Conservation (phyloP, 1,140 invertebrate genomes). For the Limonius californicus region DNA sequence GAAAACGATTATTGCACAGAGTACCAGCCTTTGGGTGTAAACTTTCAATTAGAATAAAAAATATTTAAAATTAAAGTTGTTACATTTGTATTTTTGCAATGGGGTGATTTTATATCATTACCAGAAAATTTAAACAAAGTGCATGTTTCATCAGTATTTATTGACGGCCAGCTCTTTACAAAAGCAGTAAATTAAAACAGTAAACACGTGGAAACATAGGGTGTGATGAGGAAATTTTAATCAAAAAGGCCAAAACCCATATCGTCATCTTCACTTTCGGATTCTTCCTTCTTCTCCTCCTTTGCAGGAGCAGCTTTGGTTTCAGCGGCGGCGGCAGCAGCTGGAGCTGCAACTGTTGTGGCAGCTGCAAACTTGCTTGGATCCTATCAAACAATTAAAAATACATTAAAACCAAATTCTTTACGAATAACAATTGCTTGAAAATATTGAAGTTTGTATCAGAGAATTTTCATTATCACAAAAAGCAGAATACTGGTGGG, state of each 20-base stretch:
- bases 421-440: slow-evolving; percentile 27
- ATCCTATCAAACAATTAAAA: slow-evolving; percentile 20
- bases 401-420: not conserved
- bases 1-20: too few relatives aligned
- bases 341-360: slow-evolving; percentile 58
- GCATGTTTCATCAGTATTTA: too few relatives aligned
- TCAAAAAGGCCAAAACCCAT: slow-evolving; percentile 97
- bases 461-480: slow-evolving; percentile 32
- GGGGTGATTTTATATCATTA: too few relatives aligned
- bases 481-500: slow-evolving; percentile 3
- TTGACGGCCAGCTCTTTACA: too few relatives aligned
- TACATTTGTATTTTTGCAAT: too few relatives aligned
- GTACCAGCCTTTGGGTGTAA: too few relatives aligned
- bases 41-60: too few relatives aligned
- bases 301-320: slow-evolving; percentile 59
- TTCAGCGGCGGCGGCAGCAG: slow-evolving; percentile 58
- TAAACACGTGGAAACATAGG: too few relatives aligned
- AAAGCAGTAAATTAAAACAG: too few relatives aligned
- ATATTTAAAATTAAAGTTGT: too few relatives aligned
- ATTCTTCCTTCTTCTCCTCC: slow-evolving; percentile 77
- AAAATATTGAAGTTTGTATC: slow-evolving; percentile 51
- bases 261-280: slow-evolving; percentile 85
- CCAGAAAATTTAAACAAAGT: too few relatives aligned
- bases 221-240: slow-evolving; percentile 61
- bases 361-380: slow-evolving; percentile 45